Percentiles rank a stretch among this genome's conserved stretches.
These are phyloP conservation scores for Clistopyga incitator DNA, from an alignment of 2,888 invertebrate genomes.

Conservation along the genomic window DNA sequence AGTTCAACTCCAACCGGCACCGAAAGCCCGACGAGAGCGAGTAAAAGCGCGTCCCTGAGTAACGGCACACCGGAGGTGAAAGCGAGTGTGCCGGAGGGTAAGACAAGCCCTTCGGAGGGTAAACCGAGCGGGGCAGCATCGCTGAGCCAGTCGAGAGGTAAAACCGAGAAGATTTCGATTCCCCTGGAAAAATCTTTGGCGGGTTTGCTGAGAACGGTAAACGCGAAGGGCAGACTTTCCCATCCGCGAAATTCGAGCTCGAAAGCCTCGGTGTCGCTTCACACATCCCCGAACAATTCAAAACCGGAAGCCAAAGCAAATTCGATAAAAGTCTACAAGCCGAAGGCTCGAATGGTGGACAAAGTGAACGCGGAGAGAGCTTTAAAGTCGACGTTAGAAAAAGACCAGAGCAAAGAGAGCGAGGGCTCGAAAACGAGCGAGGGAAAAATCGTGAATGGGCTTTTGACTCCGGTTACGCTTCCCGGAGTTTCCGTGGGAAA, in stretches of 20 bases:
- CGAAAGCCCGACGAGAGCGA: slow-evolving; percentile 1
- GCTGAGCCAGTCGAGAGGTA: slow-evolving; percentile 41
- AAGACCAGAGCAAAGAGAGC: slow-evolving; percentile 1
- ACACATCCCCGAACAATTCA: slow-evolving; percentile 35
- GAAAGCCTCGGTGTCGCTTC: slow-evolving; percentile 8
- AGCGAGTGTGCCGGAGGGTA: not conserved
- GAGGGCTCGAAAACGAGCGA: slow-evolving; percentile 32
- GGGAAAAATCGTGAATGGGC: slow-evolving; percentile 48
- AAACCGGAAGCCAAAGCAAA: slow-evolving; percentile 52
- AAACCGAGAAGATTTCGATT: slow-evolving; percentile 45
- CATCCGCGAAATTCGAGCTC: slow-evolving; percentile 51
- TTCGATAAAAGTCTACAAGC: slow-evolving; percentile 73
- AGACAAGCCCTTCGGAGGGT: not conserved
- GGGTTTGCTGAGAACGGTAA: slow-evolving; percentile 59
- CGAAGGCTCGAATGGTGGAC: slow-evolving; percentile 76
- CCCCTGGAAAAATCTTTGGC: slow-evolving; percentile 61
- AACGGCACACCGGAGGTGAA: slow-evolving; percentile 35
- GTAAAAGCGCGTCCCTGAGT: not conserved
- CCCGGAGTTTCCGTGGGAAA: slow-evolving; percentile 21
- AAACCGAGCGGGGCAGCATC: not conserved
- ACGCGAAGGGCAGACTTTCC: slow-evolving; percentile 52
- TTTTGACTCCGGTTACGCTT: slow-evolving; percentile 34
- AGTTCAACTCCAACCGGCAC: slow-evolving; percentile 17
- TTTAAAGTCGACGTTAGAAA: slow-evolving; percentile 62
- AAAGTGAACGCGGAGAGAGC: slow-evolving; percentile 76